Conservation (phyloP, 1,140 invertebrate genomes). For the Yoshiicerus persimilis region DNA sequence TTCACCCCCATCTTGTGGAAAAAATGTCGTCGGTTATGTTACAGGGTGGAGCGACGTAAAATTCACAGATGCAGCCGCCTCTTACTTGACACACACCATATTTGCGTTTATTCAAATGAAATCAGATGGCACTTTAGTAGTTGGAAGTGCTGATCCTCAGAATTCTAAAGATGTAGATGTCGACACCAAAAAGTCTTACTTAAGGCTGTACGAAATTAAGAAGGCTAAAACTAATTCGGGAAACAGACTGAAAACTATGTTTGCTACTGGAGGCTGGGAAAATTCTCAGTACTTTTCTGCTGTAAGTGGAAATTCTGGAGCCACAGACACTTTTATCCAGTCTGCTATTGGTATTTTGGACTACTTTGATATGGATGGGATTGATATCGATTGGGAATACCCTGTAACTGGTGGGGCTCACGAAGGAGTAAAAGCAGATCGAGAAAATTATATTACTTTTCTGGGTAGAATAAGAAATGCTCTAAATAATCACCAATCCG, state of each 20-base stretch:
- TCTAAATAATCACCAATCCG: no score
- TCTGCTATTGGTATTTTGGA: constrained; percentile 50
- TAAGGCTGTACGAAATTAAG: neutral
- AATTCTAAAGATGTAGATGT: neutral
- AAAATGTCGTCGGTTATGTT: neutral
- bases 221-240: neutral
- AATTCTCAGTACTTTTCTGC: constrained; percentile 52
- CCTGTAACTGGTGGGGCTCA: constrained; percentile 38
- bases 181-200: neutral
- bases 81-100: neutral
- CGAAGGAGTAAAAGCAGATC: no score
- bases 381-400: constrained; percentile 56
- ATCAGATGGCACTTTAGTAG: neutral
- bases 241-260: neutral
- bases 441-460: no score
- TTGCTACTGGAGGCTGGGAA: constrained; percentile 47
- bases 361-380: constrained; percentile 52
- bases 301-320: constrained; percentile 50
- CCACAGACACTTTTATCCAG: constrained; percentile 50
- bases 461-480: no score
- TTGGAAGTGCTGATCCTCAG: neutral
- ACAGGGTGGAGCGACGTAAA: neutral
- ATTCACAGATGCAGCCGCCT: neutral
- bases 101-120: neutral
- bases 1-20: neutral